These are phyloP conservation scores for Pectinophora gossypiella DNA, from an alignment of 1,140 invertebrate species.

Conservation along the genomic window DNA sequence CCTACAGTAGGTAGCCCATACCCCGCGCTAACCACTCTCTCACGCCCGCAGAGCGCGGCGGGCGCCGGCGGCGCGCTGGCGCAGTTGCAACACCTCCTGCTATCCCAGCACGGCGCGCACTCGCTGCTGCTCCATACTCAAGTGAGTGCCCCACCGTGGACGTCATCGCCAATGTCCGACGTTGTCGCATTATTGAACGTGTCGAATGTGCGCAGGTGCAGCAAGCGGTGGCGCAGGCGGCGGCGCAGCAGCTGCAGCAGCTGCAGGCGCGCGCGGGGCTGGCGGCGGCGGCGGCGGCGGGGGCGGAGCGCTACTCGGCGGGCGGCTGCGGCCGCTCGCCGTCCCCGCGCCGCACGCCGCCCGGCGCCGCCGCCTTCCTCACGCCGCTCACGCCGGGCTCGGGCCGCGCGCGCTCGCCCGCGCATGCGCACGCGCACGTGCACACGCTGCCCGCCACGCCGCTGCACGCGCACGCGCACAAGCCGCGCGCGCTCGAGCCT, in stretches of 20 bases:
- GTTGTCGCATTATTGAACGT: no score
- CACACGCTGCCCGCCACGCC: constrained; percentile 72
- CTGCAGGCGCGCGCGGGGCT: constrained; percentile 82
- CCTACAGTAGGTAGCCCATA: no score
- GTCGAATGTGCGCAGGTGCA: constrained; percentile 51
- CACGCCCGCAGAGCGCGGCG: constrained; percentile 43
- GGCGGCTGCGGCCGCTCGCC: constrained; percentile 73
- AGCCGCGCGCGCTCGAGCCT: constrained; percentile 81
- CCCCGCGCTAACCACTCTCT: no score
- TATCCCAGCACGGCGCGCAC: constrained; percentile 61
- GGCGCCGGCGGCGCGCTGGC: constrained; percentile 52
- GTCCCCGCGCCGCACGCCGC: constrained; percentile 75
- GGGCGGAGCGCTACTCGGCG: no score
- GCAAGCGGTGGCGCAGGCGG: constrained; percentile 88
- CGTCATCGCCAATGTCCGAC: no score
- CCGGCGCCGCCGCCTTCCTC: constrained; percentile 63
- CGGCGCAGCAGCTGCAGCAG: constrained; percentile 87
- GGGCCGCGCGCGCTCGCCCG: constrained; percentile 58
- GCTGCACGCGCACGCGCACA: constrained; percentile 75
- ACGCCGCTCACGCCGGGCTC: constrained; percentile 42
- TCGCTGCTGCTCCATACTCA: constrained; percentile 62
- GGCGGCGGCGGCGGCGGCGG: not conserved
- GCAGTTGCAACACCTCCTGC: constrained; percentile 61
- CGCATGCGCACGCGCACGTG: constrained; percentile 71
- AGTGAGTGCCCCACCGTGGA: constrained; percentile 17